Base-by-base conservation (phyloP, 1,140 invertebrate species). In the Neodiprion pinetum region DNA sequence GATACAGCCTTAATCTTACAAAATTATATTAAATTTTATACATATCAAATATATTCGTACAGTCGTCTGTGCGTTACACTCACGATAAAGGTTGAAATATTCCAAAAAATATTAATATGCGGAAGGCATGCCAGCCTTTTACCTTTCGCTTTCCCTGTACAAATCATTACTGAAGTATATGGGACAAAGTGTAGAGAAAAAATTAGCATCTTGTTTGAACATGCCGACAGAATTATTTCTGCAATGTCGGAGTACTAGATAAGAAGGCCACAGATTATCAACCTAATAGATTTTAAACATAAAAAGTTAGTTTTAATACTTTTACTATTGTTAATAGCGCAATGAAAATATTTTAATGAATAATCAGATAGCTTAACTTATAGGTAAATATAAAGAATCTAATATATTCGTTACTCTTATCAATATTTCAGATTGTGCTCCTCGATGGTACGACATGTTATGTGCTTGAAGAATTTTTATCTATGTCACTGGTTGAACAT, bases 331-430 rank as follows among this genome's bases (percentile, higher is more conserved):
- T 69, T 69, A 14, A 23, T 23, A 23, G 21, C 67, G 67, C 23
- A 21, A 14, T 14, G 21, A 12, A 12, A 17, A 47, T 14, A 69
- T 14, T 14, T 65, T 17, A 21, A 21, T 21, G 11, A 23, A 69
- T 23, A 69, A 10, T 69, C 23, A 5, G 11, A 61, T 9, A 12
- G 53, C 53, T 61, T 61, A 61, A 61, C n/a, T 61, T 61, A 40
- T 40, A 40, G 5, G 28, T 40, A 61, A 17, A 61, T 61, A 69
- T 21, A 47, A 69, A 47, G 40, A 69, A 69, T 14, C 67, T 69
- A 69, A 69, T 69, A 69, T 69, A 69, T 69, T 69, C 67, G 67
- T 69, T 69, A 69, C 40, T 69, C 11, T 11, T 69, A 47, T 69
- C 40, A 5, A 69, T 47, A 21, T 69, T 69, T 21, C 12, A 69